Percentiles rank a stretch among this genome's conserved stretches.
phyloP scores from a whole-genome alignment of 2,797 vertebrate species.

The Bradypodion ventrale region DNA sequence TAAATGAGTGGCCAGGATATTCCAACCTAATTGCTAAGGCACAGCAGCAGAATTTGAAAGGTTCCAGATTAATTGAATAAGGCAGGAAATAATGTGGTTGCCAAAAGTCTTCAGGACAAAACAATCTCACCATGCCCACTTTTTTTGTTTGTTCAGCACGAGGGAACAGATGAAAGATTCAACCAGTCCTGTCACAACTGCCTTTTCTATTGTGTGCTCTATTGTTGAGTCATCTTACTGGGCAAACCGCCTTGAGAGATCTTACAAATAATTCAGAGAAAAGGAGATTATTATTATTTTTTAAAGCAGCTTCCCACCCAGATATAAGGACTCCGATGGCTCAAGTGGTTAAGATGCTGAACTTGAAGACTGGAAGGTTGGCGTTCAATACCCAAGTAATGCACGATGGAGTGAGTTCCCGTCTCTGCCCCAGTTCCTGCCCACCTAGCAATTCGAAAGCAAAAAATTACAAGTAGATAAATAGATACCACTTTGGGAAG shows the following conservation, averaged over 20 bases:
- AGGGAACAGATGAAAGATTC: neutral
- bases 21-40: neutral
- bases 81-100: neutral
- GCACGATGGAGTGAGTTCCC: too few species aligned
- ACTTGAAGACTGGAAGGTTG: too few species aligned
- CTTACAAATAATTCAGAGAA: neutral
- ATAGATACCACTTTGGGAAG: too few species aligned
- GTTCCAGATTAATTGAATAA: neutral
- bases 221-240: neutral
- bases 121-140: neutral
- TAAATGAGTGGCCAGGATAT: too few species aligned
- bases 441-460: too few species aligned
- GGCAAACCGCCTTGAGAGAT: neutral
- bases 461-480: too few species aligned
- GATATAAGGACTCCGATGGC: too few species aligned
- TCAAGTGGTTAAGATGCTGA: too few species aligned
- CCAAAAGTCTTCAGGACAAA: neutral
- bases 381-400: too few species aligned
- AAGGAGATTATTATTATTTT: neutral
- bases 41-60: neutral
- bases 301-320: neutral
- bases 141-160: neutral
- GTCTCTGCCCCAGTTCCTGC: too few species aligned
- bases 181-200: neutral
- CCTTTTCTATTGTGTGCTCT: neutral